Conservation (phyloP, 2,113 vertebrate genomes). For the Podarcis cretensis region DNA sequence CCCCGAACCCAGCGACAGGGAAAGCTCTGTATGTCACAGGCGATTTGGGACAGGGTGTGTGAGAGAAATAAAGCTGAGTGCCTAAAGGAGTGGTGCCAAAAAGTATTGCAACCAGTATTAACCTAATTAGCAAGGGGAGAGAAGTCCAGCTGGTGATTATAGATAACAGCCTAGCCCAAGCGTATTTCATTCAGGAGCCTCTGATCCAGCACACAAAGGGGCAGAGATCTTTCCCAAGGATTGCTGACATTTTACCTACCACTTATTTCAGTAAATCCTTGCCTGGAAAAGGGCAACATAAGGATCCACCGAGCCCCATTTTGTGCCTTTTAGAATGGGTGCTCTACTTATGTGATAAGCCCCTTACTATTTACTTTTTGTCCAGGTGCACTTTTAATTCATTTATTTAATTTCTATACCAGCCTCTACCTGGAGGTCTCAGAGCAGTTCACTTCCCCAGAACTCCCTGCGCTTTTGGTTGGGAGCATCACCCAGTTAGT, state of each 20-base stretch:
- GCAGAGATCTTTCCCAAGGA: neutral
- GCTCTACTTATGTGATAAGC: neutral
- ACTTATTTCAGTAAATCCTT: neutral
- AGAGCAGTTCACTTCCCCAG: neutral
- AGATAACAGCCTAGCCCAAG: neutral
- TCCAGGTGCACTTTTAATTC: neutral
- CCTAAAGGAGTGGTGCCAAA: neutral
- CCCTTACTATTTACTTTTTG: neutral
- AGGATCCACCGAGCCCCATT: neutral
- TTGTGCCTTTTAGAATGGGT: neutral
- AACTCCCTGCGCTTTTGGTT: neutral
- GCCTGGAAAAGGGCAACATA: neutral
- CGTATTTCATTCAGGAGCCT: neutral
- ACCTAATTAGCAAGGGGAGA: neutral
- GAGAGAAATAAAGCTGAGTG: too few relatives aligned
- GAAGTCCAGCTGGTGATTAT: neutral
- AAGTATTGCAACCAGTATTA: neutral
- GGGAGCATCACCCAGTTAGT: neutral
- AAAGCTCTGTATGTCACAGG: too few relatives aligned
- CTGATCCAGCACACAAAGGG: neutral
- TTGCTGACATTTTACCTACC: neutral
- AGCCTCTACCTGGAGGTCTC: too few relatives aligned
- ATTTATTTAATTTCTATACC: too few relatives aligned
- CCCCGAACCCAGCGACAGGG: neutral
- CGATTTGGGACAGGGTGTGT: too few relatives aligned